A percentile compares a stretch with the other conserved stretches of the same genome.
These are phyloP conservation scores for Platalea minor DNA, from an alignment of 2,797 vertebrate species.

Conservation along the genomic window DNA sequence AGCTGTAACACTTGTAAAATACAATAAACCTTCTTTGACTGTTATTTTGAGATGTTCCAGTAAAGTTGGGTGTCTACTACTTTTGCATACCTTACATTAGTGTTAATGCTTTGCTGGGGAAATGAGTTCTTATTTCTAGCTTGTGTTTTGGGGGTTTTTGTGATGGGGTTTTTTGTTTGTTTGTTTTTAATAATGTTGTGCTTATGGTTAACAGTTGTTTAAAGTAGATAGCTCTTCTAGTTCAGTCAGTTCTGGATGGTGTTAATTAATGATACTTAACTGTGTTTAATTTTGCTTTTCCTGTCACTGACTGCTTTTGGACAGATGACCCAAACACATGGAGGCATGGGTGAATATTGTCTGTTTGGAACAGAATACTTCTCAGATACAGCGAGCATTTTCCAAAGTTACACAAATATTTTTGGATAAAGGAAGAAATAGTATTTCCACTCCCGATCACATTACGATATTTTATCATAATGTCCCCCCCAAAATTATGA, in stretches of 20 bases:
- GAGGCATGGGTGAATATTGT: not conserved
- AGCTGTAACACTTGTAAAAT: not conserved
- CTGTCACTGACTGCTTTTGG: not conserved
- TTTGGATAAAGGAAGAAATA: not conserved
- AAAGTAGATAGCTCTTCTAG: not conserved
- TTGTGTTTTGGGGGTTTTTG: not conserved
- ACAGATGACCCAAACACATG: not conserved
- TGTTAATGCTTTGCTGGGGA: not conserved
- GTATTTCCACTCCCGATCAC: not conserved
- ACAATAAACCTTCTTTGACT: not conserved
- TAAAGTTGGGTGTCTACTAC: not conserved
- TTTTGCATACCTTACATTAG: not conserved
- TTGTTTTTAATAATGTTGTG: not conserved
- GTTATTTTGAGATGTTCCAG: not conserved
- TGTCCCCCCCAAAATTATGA: not conserved
- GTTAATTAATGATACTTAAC: not conserved
- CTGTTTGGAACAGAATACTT: not conserved
- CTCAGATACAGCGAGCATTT: not conserved
- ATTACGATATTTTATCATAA: not conserved
- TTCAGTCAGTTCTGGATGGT: not conserved
- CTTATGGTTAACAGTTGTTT: not conserved
- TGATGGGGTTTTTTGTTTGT: accelerated
- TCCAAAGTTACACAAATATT: not conserved
- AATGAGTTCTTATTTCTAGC: not conserved
- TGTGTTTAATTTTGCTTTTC: not conserved